Evolutionary conservation across 2,888 invertebrate species (phyloP), one percentile per base, ranked within the genome.

Genomic region (Spisula solida): DNA sequence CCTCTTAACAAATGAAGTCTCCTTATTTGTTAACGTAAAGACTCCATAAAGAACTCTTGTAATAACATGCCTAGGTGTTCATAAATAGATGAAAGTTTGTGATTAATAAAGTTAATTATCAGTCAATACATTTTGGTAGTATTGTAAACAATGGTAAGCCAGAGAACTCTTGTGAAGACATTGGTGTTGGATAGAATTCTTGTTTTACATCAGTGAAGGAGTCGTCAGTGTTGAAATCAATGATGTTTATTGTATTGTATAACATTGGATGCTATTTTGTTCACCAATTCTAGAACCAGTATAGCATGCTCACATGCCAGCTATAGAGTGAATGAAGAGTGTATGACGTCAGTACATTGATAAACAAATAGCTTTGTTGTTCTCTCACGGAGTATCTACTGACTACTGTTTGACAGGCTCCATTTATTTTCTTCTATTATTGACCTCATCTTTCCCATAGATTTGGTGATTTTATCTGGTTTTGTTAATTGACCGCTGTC

Each of bases 271-370:
- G 75, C 5, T 75, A 41, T 75, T 82, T 81, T 60, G 70, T 81
- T 25, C 20, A 29, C 70, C 48, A 12, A 48, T 70, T 79, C 31
- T 66, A 60, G 55, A 66, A 41, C 66, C 6, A 14, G 66, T 34
- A 66, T 81, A 51, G 86, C 81, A 66, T 66, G 86, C 25, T 70
- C 48, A 55, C 86, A 81, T 86, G 86, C 86, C 10, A 47, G 81
- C 47, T 31, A 0, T 48, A 14, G 20, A 20, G 8, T 25, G 34
- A 70, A 31, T 86, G 86, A 86, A 14, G 20, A 20, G 8, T 25
- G 34, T 51, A 31, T 86, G 86, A 86, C 86, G 86, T 81, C 81
- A 86, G n/a, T 86, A n/a, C 60, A 0, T 51, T 66, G 29, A 41
- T 12, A 14, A 60, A 34, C 18, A 85, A 79, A 41, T 85, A 51